A percentile compares a stretch with the other conserved stretches of the same genome.
Conservation (phyloP, 37 sponge, comb jelly and placozoan species). For the Tethya wilhelma region DNA sequence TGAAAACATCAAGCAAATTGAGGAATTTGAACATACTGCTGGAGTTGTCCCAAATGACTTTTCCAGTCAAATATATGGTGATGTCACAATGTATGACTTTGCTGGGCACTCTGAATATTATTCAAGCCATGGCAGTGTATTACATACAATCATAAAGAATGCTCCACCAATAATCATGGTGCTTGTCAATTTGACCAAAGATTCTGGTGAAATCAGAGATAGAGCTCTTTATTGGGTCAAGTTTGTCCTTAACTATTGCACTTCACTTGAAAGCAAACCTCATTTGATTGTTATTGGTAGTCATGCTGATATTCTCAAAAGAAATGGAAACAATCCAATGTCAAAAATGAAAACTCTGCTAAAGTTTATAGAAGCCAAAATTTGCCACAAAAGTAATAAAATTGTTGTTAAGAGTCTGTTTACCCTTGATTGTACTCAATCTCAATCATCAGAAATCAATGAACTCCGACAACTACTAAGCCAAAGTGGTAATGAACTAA, state of each 20-base stretch:
- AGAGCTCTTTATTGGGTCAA: background rate
- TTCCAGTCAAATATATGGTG: constrained; percentile 12
- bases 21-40: constrained; percentile 21
- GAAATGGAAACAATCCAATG: background rate
- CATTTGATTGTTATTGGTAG: constrained; percentile 12
- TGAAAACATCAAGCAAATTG: too few species aligned
- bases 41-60: constrained; percentile 23
- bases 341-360: background rate
- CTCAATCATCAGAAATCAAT: background rate
- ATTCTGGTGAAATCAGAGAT: background rate
- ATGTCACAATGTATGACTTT: constrained; percentile 37
- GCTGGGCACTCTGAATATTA: constrained; percentile 45
- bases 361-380: too few species aligned
- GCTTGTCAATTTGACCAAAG: background rate
- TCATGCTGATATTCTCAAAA: background rate
- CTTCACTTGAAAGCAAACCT: background rate
- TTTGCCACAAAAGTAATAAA: background rate
- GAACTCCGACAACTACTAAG: background rate
- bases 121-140: constrained; percentile 22
- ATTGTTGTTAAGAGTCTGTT: background rate
- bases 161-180: constrained; percentile 4
- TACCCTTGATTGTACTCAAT: background rate
- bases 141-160: background rate
- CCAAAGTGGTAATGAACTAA: background rate
- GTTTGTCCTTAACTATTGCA: background rate